These are phyloP conservation scores for Tetheella fluctuosa DNA, from an alignment of 2,888 invertebrate genomes.

Conservation along the genomic window DNA sequence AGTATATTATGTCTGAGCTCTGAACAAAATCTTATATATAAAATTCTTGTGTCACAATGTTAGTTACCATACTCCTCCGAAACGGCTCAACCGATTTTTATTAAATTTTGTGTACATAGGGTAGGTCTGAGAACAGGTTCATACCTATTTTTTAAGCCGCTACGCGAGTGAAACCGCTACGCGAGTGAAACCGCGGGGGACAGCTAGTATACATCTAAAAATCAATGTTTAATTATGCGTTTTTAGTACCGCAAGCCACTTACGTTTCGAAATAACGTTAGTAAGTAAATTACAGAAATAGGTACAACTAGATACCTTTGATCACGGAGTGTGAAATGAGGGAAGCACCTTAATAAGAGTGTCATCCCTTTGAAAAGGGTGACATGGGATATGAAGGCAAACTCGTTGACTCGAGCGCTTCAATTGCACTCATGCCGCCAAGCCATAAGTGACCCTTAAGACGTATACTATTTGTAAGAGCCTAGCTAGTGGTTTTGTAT, in stretches of 20 bases:
- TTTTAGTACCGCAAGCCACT: background rate
- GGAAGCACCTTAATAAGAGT: conserved; percentile 27
- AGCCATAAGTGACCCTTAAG: conserved; percentile 30
- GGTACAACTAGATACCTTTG: conserved; percentile 1
- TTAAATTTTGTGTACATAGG: no score
- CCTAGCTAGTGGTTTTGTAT: conserved; percentile 18
- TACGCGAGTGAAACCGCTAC: no score
- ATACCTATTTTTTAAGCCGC: no score
- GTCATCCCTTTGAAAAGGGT: conserved; percentile 37
- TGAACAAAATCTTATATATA: no score
- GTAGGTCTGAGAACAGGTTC: no score
- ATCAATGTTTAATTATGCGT: no score
- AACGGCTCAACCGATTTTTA: no score
- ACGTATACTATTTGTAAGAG: conserved; percentile 30
- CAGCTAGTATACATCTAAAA: no score
- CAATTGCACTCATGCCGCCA: conserved; percentile 34
- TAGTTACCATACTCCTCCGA: no score
- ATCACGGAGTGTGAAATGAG: conserved; percentile 8
- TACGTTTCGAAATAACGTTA: background rate
- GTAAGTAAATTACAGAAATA: background rate
- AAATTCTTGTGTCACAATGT: no score
- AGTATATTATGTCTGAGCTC: no score
- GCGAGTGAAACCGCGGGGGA: no score
- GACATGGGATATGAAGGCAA: conserved; percentile 38
- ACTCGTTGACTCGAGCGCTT: conserved; percentile 29